Conservation (phyloP, 2,888 invertebrate genomes). For the Eupithecia abbreviata region DNA sequence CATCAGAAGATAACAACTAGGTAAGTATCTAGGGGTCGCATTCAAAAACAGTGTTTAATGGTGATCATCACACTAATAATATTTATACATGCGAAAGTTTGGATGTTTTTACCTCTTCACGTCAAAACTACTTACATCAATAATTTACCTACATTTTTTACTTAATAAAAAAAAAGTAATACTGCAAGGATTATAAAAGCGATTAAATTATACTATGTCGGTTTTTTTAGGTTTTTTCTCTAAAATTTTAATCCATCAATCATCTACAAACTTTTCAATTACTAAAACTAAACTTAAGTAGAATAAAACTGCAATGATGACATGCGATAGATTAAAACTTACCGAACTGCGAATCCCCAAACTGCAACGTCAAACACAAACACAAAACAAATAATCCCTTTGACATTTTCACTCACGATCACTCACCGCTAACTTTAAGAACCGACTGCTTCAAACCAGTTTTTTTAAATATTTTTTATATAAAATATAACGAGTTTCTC, state of each 20-base stretch:
- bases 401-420: slow-evolving; percentile 30
- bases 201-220: background rate
- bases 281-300: background rate
- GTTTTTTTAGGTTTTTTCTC: background rate
- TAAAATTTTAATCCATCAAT: background rate
- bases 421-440: slow-evolving; percentile 6
- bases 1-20: background rate
- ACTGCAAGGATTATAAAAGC: no score
- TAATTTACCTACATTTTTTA: no score
- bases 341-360: slow-evolving; percentile 29
- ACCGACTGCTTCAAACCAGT: slow-evolving; percentile 26
- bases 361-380: slow-evolving; percentile 29
- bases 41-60: background rate
- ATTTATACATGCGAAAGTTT: no score
- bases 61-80: background rate
- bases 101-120: no score
- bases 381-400: slow-evolving; percentile 24
- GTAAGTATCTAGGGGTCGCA: background rate
- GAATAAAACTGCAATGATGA: background rate
- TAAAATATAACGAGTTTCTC: background rate
- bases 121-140: no score
- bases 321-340: slow-evolving; percentile 7
- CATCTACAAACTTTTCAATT: background rate
- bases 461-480: slow-evolving; percentile 20
- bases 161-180: no score